Evolutionary conservation across 2,888 invertebrate genomes (phyloP).

Genomic region (Diarsia mendica): DNA sequence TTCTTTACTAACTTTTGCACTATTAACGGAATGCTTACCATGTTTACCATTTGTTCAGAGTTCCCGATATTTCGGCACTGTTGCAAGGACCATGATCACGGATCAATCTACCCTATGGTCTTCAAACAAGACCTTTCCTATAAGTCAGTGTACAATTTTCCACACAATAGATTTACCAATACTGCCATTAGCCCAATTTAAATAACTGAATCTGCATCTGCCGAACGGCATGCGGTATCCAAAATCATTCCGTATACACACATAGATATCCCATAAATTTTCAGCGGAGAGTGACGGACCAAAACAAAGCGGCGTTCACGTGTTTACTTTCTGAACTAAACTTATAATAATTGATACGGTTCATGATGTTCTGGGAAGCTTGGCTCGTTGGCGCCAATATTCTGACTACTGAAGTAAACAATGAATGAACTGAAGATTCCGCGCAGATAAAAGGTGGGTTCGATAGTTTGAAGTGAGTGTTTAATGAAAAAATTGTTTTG

Average conservation of each 20-base stretch:
- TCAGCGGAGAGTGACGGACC: constrained; percentile 49
- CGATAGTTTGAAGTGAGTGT: constrained; percentile 24
- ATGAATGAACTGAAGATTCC: constrained; percentile 61
- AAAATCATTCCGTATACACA: constrained; percentile 47
- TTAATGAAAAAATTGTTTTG: constrained; percentile 7
- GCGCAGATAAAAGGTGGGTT: constrained; percentile 59
- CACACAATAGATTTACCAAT: constrained; percentile 24
- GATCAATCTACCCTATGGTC: not conserved
- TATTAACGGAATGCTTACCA: not conserved
- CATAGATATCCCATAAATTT: constrained; percentile 51
- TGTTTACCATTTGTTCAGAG: no score
- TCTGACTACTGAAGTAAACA: constrained; percentile 71
- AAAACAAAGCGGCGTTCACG: constrained; percentile 60
- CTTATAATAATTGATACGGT: constrained; percentile 68
- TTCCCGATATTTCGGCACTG: no score
- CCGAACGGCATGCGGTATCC: constrained; percentile 24
- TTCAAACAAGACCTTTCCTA: not conserved
- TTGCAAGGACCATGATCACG: no score
- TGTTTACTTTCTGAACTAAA: constrained; percentile 64
- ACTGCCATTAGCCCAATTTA: constrained; percentile 33
- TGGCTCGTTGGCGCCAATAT: constrained; percentile 72
- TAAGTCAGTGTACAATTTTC: not conserved
- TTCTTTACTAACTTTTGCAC: not conserved
- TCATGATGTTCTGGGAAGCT: constrained; percentile 69
- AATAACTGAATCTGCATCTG: constrained; percentile 28